These are phyloP conservation scores for Drosophila mercatorum DNA, from an alignment of 2,888 invertebrate genomes.

Conservation along the genomic window DNA sequence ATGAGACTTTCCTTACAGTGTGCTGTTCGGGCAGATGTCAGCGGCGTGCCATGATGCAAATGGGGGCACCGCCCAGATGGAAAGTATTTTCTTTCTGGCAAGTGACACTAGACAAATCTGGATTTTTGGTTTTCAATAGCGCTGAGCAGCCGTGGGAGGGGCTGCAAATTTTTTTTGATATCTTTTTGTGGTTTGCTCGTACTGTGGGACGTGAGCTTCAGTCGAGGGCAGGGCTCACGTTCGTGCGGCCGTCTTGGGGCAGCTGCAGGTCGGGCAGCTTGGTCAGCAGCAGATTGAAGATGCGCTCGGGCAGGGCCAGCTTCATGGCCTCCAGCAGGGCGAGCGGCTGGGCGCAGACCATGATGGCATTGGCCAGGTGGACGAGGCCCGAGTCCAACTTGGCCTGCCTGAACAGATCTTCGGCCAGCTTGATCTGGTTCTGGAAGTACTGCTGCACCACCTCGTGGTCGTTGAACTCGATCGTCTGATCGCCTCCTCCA, in stretches of 20 bases:
- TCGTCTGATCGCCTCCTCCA: background rate
- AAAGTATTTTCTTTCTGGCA: background rate
- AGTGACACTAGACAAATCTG: background rate
- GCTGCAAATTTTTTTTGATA: background rate
- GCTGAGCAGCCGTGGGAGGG: background rate
- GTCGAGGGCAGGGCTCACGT: slow-evolving; percentile 19
- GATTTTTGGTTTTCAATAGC: background rate
- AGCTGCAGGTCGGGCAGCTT: slow-evolving; percentile 36
- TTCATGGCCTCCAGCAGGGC: slow-evolving; percentile 36
- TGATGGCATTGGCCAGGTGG: slow-evolving; percentile 47
- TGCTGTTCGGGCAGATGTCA: background rate
- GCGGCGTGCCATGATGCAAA: background rate
- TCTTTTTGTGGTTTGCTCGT: background rate
- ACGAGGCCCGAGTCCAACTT: slow-evolving; percentile 37
- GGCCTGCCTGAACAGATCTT: slow-evolving; percentile 29
- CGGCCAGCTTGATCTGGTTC: slow-evolving; percentile 37
- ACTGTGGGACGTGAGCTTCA: background rate
- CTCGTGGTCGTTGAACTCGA: slow-evolving; percentile 24
- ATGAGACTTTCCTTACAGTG: background rate
- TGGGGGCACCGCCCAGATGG: background rate
- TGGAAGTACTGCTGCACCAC: slow-evolving; percentile 37
- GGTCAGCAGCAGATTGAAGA: slow-evolving; percentile 27
- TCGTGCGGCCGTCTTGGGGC: background rate
- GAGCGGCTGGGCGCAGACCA: slow-evolving; percentile 45
- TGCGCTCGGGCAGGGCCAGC: slow-evolving; percentile 28